Evolutionary conservation across 2,888 invertebrate genomes (phyloP), one percentile per base, ranked within the genome.

Genomic region (Choreutis nemorana): DNA sequence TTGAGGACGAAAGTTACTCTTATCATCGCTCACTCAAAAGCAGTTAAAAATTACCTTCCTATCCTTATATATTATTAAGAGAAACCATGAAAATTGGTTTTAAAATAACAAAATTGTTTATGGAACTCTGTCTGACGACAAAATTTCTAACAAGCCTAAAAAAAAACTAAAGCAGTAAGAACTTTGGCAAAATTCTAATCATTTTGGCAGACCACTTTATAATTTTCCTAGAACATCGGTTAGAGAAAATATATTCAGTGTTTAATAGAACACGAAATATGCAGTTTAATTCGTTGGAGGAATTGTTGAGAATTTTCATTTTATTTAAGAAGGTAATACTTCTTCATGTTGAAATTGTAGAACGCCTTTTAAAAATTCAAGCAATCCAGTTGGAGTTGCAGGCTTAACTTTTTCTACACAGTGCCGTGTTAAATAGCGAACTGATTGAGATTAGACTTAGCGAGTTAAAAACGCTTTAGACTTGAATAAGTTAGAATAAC

Each of bases 341-440:
- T 48, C 47, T 40, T 31, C 29, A 26, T 32, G 45, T 36, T 43
- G 40, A 53, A 48, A 49, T 45, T 42, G 43, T 35, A 40, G 45
- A 42, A 41, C 30, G 34, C 33, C 36, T 42, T 50, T 54, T 40
- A 53, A 58, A 57, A 53, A 55, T 57, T 57, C 47, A 57, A 47
- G 48, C 44, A 48, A 50, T 50, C 41, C 42, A 43, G 45, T 39
- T 37, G 40, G 30, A 45, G 39, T 39, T 45, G 41, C 42, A 39
- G 36, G 34, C 41, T 41, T 35, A 35, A 35, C 33, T 24, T 24
- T 26, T 16, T 35, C 12, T 30, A 37, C 41, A 39, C 34, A 39
- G 23, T 8, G 32, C 8, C 23, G 5, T 4, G 20, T 14, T 25
- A 32, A 22, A 13, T 20, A 14, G 4, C 28, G 21, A 20, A 20